phyloP scores from a whole-genome alignment of 2,888 invertebrate species.

The Bursaphelenchus okinawaensis region DNA sequence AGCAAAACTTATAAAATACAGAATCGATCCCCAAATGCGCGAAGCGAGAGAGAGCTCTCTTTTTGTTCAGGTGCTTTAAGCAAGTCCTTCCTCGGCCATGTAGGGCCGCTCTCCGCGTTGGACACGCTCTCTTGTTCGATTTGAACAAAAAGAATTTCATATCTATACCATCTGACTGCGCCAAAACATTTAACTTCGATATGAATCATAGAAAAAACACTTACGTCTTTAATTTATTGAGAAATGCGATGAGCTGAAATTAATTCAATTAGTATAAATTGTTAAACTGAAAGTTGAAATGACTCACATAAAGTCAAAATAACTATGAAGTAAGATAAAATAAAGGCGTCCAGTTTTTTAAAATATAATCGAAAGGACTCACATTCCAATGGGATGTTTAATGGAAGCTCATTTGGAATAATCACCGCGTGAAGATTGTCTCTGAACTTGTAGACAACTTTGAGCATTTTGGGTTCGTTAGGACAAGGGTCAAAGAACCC shows the following conservation, averaged over 20 bases:
- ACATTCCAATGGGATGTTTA: conserved; percentile 69
- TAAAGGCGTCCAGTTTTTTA: conserved; percentile 16
- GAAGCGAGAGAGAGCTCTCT: not conserved
- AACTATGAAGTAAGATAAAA: too few relatives aligned
- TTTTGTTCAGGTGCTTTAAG: not conserved
- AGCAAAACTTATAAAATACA: not conserved
- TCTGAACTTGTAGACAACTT: conserved; percentile 78
- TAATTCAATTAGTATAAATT: not conserved
- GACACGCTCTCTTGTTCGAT: not conserved
- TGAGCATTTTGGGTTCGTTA: conserved; percentile 81
- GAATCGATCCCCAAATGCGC: not conserved
- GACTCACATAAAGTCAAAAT: too few relatives aligned
- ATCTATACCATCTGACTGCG: not conserved
- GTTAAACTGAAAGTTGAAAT: not conserved
- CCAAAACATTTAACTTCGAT: not conserved
- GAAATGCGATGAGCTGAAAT: not conserved
- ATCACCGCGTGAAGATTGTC: conserved; percentile 71
- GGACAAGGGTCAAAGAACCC: conserved; percentile 91
- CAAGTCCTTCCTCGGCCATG: not conserved
- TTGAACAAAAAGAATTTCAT: not conserved
- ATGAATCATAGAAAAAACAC: not conserved
- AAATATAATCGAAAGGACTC: too few relatives aligned
- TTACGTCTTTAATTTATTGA: not conserved
- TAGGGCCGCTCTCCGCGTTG: not conserved
- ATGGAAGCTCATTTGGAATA: conserved; percentile 72